Evolutionary conservation across 2,797 vertebrate species (phyloP).

Genomic region (Pipistrellus nathusii): DNA sequence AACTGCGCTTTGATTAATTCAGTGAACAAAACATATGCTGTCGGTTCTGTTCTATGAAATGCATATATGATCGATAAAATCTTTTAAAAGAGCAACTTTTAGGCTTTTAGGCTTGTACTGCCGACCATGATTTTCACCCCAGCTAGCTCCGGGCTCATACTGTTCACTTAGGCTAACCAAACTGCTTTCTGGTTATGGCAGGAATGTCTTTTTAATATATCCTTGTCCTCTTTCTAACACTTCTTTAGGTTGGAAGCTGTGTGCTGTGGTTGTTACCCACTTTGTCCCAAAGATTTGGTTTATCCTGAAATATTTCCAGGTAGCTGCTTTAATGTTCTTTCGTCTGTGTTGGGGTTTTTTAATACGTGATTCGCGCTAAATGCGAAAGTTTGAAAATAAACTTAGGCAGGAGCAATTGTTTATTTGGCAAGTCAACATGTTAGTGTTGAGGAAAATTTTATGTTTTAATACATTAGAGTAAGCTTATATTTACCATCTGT

Average conservation of each 20-base stretch:
- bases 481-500: slow-evolving; percentile 93
- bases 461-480: slow-evolving; percentile 92
- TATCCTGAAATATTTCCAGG: slow-evolving; percentile 99
- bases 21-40: slow-evolving; percentile 91
- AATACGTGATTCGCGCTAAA: slow-evolving; percentile 78
- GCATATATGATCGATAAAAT: slow-evolving; percentile 90
- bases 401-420: slow-evolving; percentile 90
- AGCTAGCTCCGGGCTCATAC: slow-evolving; percentile 58
- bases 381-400: slow-evolving; percentile 87
- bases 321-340: slow-evolving; percentile 82
- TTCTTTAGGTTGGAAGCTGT: slow-evolving; percentile 95
- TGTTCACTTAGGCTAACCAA: slow-evolving; percentile 78
- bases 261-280: slow-evolving; percentile 96
- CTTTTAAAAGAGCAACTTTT: slow-evolving; percentile 88
- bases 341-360: slow-evolving; percentile 64
- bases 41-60: slow-evolving; percentile 91
- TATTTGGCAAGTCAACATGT: slow-evolving; percentile 92
- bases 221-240: slow-evolving; percentile 72
- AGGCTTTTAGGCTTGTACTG: slow-evolving; percentile 84
- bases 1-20: slow-evolving; percentile 91
- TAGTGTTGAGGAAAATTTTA: slow-evolving; percentile 91
- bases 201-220: slow-evolving; percentile 74
- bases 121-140: slow-evolving; percentile 74
- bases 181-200: slow-evolving; percentile 71
- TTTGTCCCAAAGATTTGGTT: slow-evolving; percentile 96